Conservation (phyloP, 2,797 vertebrate genomes). For the Notamacropus eugenii region DNA sequence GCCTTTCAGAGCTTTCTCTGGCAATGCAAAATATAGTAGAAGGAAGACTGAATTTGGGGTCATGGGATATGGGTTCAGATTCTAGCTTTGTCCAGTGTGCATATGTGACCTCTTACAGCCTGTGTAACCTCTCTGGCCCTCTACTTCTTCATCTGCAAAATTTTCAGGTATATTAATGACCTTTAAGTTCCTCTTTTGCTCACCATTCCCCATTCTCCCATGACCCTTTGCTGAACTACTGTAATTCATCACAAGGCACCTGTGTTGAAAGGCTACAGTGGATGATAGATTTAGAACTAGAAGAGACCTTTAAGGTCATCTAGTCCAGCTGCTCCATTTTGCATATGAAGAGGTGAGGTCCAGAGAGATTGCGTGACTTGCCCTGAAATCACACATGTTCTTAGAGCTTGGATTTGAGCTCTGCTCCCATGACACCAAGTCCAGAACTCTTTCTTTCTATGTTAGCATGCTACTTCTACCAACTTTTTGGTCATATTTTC, state of each 20-base stretch:
- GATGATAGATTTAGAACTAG: neutral
- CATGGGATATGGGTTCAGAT: neutral
- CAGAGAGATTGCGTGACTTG: no score
- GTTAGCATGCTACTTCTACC: neutral
- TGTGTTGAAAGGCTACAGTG: neutral
- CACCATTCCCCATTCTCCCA: neutral
- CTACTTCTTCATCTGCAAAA: neutral
- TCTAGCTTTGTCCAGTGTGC: neutral
- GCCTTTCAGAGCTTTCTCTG: neutral
- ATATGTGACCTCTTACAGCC: neutral
- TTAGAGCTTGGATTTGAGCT: neutral
- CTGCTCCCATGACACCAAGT: neutral
- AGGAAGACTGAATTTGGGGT: neutral
- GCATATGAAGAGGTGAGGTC: neutral
- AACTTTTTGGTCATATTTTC: neutral
- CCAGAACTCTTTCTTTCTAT: neutral
- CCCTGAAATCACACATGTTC: no score
- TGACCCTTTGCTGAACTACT: neutral
- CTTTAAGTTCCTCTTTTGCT: neutral
- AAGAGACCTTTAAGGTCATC: neutral
- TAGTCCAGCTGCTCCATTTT: neutral
- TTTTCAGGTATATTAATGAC: neutral
- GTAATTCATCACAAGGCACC: neutral
- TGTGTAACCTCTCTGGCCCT: neutral
- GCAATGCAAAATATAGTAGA: neutral